A percentile compares a stretch with the other conserved stretches of the same genome.
phyloP scores from a whole-genome alignment of 2,797 vertebrate species.

The Premnoplex brunnescens region DNA sequence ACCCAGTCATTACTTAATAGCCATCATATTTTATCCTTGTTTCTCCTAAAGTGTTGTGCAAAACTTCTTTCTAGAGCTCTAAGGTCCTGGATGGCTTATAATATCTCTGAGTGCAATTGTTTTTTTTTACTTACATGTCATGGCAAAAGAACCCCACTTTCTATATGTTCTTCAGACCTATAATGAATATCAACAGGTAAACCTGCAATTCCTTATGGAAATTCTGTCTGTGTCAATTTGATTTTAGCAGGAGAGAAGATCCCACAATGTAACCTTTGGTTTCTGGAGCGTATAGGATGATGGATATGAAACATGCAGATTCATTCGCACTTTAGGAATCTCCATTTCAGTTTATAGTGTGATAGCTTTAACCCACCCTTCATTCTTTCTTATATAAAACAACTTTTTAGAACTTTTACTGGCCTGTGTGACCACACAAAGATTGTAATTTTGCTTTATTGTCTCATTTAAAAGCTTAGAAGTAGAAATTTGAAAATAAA shows the following conservation, averaged over 20 bases:
- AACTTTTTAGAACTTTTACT: not conserved
- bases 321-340: not conserved
- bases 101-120: not conserved
- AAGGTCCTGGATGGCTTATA: not conserved
- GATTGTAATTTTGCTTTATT: not conserved
- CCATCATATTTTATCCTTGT: not conserved
- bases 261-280: not conserved
- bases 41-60: not conserved
- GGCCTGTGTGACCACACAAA: not conserved
- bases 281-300: not conserved
- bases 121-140: not conserved
- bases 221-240: not conserved
- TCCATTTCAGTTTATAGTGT: not conserved
- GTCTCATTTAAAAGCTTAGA: not conserved
- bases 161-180: fast-evolving
- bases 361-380: not conserved
- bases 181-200: fast-evolving
- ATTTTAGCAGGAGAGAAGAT: not conserved
- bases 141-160: not conserved
- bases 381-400: not conserved
- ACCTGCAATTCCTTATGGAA: not conserved
- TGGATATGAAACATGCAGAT: not conserved
- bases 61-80: not conserved
- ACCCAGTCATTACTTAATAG: not conserved
- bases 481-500: not conserved